Conservation (phyloP, 2,888 invertebrate species). For the Troides helena region DNA sequence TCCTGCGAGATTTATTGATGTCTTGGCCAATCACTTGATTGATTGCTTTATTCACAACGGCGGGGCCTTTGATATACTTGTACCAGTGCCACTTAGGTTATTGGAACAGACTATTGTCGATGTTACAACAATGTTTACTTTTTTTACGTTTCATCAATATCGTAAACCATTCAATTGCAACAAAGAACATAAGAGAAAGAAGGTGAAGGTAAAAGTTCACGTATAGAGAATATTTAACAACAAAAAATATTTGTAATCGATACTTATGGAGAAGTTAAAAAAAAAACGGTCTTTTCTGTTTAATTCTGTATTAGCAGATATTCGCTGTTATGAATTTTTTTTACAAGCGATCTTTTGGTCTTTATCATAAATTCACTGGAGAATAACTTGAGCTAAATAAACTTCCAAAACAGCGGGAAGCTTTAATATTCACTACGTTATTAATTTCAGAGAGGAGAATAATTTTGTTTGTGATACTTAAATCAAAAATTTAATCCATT, state of each 20-base stretch:
- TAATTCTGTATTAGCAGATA: slow-evolving; percentile 2
- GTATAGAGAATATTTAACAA: no score
- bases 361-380: slow-evolving; percentile 27
- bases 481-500: neutral
- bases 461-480: neutral
- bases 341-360: slow-evolving; percentile 20
- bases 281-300: no score
- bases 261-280: no score
- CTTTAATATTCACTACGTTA: slow-evolving; percentile 17
- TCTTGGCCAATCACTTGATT: slow-evolving; percentile 22
- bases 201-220: no score
- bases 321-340: slow-evolving; percentile 21
- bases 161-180: no score
- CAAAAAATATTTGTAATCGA: no score
- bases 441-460: slow-evolving; percentile 9
- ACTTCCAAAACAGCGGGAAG: slow-evolving; percentile 13
- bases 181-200: no score
- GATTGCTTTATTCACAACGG: slow-evolving; percentile 15
- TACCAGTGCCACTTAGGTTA: slow-evolving; percentile 12
- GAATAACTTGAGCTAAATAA: slow-evolving; percentile 23
- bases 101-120: slow-evolving; percentile 1
- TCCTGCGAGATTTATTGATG: slow-evolving; percentile 13
- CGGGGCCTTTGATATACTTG: slow-evolving; percentile 6
- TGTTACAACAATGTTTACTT: neutral
- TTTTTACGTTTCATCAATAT: no score